Conservation (phyloP, 2,113 vertebrate genomes). For the Platysternon megacephalum region DNA sequence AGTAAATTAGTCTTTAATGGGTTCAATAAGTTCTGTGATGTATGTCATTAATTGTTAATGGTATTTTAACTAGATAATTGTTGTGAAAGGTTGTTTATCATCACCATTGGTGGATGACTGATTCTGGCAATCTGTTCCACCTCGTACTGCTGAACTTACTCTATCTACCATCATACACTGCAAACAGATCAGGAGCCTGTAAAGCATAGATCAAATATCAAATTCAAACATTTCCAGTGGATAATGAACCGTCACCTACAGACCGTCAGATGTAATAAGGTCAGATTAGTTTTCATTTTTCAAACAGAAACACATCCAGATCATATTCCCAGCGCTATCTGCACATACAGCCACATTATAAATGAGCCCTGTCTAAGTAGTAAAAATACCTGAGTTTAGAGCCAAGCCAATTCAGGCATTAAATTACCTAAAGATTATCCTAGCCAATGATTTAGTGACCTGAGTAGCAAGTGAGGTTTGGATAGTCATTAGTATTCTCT, state of each 20-base stretch:
- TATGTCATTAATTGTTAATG: conserved; percentile 86
- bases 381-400: conserved; percentile 35
- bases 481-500: neutral
- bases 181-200: conserved; percentile 36
- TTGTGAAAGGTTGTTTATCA: conserved; percentile 80
- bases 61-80: conserved; percentile 84
- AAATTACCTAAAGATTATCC: conserved; percentile 50
- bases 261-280: conserved; percentile 34
- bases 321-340: neutral
- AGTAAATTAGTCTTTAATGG: conserved; percentile 88
- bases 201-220: conserved; percentile 10
- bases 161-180: conserved; percentile 43
- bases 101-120: conserved; percentile 56
- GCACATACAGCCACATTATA: conserved; percentile 2
- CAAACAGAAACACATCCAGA: conserved; percentile 38
- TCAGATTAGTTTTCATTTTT: conserved; percentile 41
- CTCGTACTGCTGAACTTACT: conserved; percentile 30
- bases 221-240: conserved; percentile 33
- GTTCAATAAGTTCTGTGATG: conserved; percentile 82
- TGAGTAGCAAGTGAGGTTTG: neutral
- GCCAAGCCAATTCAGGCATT: conserved; percentile 29
- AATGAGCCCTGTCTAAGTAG: neutral
- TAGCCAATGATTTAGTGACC: conserved; percentile 6
- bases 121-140: conserved; percentile 62
- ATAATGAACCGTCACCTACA: conserved; percentile 21